These are phyloP conservation scores for Alviniconcha marisindica DNA, from an alignment of 1,140 invertebrate species.

Conservation along the genomic window DNA sequence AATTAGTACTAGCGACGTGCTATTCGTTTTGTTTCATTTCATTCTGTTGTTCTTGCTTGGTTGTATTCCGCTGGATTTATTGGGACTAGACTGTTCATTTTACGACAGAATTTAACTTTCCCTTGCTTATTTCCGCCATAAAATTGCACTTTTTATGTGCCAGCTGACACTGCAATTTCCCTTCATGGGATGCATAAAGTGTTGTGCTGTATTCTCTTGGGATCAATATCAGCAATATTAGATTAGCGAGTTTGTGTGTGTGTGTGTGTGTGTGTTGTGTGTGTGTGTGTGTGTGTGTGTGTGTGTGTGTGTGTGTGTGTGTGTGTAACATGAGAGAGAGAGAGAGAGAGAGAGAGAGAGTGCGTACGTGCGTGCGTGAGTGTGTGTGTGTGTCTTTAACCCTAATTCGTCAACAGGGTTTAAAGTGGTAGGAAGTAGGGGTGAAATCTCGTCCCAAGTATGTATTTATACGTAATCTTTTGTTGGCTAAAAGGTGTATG, in stretches of 20 bases:
- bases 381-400: neutral
- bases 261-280: slow-evolving; percentile 16
- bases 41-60: too few relatives aligned
- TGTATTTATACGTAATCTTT: neutral
- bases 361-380: neutral
- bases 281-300: slow-evolving; percentile 23
- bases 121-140: too few relatives aligned
- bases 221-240: too few relatives aligned
- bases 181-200: too few relatives aligned
- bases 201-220: too few relatives aligned
- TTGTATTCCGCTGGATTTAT: too few relatives aligned
- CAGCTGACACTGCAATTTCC: too few relatives aligned
- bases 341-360: neutral
- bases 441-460: neutral
- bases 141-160: too few relatives aligned
- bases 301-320: slow-evolving; percentile 9
- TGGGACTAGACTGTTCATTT: too few relatives aligned
- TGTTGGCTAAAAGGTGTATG: neutral
- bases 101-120: too few relatives aligned
- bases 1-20: too few relatives aligned
- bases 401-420: neutral
- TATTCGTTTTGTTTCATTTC: too few relatives aligned
- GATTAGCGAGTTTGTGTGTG: neutral
- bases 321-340: neutral
- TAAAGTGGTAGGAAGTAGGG: neutral